Conservation (phyloP, 2,888 invertebrate species). For the Phorcus lineatus region DNA sequence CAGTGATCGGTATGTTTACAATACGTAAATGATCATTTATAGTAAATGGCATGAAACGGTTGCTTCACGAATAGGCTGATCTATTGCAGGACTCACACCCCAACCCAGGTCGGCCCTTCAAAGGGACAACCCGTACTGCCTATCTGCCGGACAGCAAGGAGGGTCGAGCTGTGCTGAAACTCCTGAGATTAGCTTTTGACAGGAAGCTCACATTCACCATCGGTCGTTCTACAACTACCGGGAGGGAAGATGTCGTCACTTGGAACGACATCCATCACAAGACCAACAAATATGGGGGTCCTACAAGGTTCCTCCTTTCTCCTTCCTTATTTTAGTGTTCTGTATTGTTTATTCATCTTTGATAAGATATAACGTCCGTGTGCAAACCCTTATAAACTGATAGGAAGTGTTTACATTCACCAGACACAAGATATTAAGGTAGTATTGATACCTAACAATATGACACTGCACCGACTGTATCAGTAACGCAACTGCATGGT, state of each 20-base stretch:
- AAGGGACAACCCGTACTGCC: conserved; percentile 53
- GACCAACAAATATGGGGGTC: conserved; percentile 47
- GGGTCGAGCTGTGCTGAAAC: conserved; percentile 49
- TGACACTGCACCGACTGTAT: no score
- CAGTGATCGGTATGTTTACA: no score
- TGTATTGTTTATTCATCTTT: no score
- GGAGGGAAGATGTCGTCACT: conserved; percentile 56
- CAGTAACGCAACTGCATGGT: no score
- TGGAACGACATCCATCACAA: conserved; percentile 66
- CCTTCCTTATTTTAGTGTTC: neutral
- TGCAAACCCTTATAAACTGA: no score
- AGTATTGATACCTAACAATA: no score
- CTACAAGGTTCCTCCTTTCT: conserved; percentile 40
- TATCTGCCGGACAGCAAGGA: conserved; percentile 62
- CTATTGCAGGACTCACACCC: conserved; percentile 51
- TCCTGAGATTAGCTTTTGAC: conserved; percentile 61
- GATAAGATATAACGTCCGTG: no score
- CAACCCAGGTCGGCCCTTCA: conserved; percentile 53
- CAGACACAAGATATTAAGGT: no score
- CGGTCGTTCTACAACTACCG: conserved; percentile 63
- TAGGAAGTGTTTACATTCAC: no score
- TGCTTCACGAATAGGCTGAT: neutral
- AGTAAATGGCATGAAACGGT: no score
- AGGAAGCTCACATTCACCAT: conserved; percentile 63
- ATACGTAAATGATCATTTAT: no score